phyloP scores from a whole-genome alignment of 2,797 vertebrate genomes.

The Anableps anableps region DNA sequence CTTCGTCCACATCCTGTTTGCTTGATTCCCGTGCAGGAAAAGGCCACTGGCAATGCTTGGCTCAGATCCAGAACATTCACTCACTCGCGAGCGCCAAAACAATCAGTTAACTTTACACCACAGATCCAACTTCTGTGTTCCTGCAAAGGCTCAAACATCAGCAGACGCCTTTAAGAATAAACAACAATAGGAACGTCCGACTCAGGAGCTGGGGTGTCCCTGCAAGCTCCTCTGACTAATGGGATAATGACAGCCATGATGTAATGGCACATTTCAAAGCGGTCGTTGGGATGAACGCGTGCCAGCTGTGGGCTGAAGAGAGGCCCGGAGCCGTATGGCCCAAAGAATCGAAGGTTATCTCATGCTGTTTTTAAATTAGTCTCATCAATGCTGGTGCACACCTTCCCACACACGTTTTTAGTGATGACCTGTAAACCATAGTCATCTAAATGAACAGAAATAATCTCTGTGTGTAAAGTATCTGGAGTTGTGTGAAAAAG shows the following conservation, averaged over 20 bases:
- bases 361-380: constrained; percentile 34
- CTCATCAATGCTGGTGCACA: constrained; percentile 47
- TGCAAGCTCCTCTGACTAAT: constrained; percentile 38
- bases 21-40: constrained; percentile 55
- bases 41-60: constrained; percentile 70
- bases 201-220: neutral
- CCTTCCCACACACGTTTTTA: constrained; percentile 45
- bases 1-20: constrained; percentile 71
- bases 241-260: constrained; percentile 57
- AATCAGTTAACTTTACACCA: constrained; percentile 30
- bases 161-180: neutral
- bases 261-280: constrained; percentile 54
- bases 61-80: constrained; percentile 60
- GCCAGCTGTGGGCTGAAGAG: constrained; percentile 39
- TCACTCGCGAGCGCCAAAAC: constrained; percentile 34
- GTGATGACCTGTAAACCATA: neutral
- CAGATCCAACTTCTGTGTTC: constrained; percentile 10
- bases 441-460: neutral
- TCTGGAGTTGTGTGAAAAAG: neutral
- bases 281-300: constrained; percentile 37
- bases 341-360: constrained; percentile 43
- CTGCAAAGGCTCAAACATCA: neutral
- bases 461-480: too few relatives aligned
- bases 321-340: constrained; percentile 24
- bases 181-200: neutral